phyloP scores from a whole-genome alignment of 2,888 invertebrate genomes.

The Drosophila gaucha region DNA sequence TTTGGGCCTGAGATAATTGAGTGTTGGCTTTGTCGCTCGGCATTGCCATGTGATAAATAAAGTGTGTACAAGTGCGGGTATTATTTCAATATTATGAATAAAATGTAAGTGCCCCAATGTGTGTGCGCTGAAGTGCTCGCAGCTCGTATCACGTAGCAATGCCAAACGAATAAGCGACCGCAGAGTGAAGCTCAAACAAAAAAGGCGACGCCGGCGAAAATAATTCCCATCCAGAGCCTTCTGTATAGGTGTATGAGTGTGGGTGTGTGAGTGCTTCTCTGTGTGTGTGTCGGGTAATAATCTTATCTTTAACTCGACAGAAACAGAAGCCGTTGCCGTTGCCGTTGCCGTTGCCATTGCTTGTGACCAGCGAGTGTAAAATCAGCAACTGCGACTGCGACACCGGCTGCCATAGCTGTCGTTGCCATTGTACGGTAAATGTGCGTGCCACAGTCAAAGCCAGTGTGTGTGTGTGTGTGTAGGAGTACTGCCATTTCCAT shows the following conservation, averaged over 20 bases:
- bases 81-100: conserved; percentile 61
- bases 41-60: conserved; percentile 7
- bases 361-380: conserved; percentile 49
- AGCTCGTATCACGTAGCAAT: conserved; percentile 35
- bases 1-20: conserved; percentile 10
- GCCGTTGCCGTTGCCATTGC: conserved; percentile 20
- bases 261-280: conserved; percentile 14
- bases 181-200: conserved; percentile 30
- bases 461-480: conserved; percentile 16
- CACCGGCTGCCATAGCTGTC: conserved; percentile 61
- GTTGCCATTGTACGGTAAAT: conserved; percentile 57
- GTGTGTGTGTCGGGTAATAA: conserved; percentile 62
- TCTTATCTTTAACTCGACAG: conserved; percentile 68
- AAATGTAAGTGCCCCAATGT: conserved; percentile 51
- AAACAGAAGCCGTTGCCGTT: conserved; percentile 52
- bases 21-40: conserved; percentile 15
- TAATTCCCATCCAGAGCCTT: conserved; percentile 48
- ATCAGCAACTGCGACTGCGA: conserved; percentile 24
- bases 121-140: conserved; percentile 32
- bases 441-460: conserved; percentile 36
- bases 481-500: conserved; percentile 65
- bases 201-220: conserved; percentile 43
- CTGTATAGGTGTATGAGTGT: background rate
- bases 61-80: conserved; percentile 40
- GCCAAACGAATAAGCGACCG: conserved; percentile 41